A percentile compares a stretch with the other conserved stretches of the same genome.
Evolutionary conservation across 2,113 vertebrate species (phyloP).

Genomic region (Turdus rufiventris): DNA sequence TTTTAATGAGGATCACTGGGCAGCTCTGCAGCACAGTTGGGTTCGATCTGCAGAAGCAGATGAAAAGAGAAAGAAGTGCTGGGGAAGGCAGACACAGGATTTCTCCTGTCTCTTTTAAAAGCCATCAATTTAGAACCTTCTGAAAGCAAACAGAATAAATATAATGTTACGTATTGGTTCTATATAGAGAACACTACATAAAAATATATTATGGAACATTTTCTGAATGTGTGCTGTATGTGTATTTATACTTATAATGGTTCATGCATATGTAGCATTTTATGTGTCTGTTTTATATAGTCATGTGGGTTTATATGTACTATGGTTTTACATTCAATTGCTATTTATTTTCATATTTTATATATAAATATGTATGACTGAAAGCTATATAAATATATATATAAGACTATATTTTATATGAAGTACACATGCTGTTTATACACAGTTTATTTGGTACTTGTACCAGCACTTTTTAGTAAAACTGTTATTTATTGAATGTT

Average conservation of each 20-base stretch:
- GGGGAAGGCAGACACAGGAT: neutral
- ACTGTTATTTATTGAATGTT: neutral
- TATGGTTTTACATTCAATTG: neutral
- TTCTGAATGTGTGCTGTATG: neutral
- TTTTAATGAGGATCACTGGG: slow-evolving; percentile 49
- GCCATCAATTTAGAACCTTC: neutral
- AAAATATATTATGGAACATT: neutral
- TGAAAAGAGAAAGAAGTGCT: neutral
- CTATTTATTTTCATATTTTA: neutral
- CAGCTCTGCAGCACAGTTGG: neutral
- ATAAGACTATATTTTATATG: neutral
- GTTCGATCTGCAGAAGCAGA: neutral
- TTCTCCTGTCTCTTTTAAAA: neutral
- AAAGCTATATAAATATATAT: neutral
- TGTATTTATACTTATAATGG: neutral
- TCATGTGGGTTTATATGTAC: neutral
- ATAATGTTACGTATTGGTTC: neutral
- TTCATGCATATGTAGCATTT: neutral
- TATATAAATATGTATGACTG: neutral
- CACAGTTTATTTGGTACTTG: neutral
- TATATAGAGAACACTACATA: neutral
- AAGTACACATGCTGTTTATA: neutral
- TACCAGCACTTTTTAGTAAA: neutral
- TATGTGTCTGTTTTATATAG: neutral
- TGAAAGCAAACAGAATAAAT: neutral